Percentiles rank a stretch among this genome's conserved stretches.
Conservation (phyloP, 2,888 invertebrate species). For the Colostygia pectinataria region DNA sequence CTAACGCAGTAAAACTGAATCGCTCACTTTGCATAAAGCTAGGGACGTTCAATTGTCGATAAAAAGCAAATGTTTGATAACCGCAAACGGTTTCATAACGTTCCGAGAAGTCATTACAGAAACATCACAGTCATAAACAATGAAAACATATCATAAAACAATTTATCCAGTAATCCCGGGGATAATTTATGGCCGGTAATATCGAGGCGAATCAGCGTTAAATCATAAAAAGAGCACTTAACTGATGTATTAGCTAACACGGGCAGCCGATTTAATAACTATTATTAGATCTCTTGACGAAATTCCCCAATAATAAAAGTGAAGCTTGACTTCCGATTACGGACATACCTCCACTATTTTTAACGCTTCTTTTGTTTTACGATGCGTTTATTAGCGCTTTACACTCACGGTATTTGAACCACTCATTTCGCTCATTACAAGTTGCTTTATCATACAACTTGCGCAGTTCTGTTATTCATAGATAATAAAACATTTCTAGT, state of each 20-base stretch:
- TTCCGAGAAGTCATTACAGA: constrained; percentile 27
- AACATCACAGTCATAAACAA: constrained; percentile 32
- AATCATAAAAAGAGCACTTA: constrained; percentile 79
- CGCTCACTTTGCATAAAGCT: constrained; percentile 20
- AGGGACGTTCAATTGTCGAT: constrained; percentile 20
- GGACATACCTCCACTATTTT: constrained; percentile 38
- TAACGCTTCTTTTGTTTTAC: constrained; percentile 50
- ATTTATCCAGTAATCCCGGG: constrained; percentile 68
- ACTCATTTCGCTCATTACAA: constrained; percentile 22
- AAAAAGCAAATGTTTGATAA: constrained; percentile 22
- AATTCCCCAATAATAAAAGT: constrained; percentile 68
- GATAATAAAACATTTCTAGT: constrained; percentile 45
- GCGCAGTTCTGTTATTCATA: constrained; percentile 31
- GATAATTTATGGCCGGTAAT: constrained; percentile 73
- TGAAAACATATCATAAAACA: constrained; percentile 77
- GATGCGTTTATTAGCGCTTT: constrained; percentile 27
- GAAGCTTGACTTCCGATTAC: constrained; percentile 49
- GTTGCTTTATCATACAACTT: constrained; percentile 10
- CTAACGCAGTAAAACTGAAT: constrained; percentile 26
- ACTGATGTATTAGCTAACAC: constrained; percentile 73
- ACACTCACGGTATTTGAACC: constrained; percentile 27
- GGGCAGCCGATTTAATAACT: constrained; percentile 75
- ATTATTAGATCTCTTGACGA: constrained; percentile 75
- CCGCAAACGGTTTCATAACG: constrained; percentile 18
- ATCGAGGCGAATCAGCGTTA: constrained; percentile 74